Base-by-base conservation (phyloP, 2,113 vertebrate genomes). In the Sterrhoptilus dennistouni region DNA sequence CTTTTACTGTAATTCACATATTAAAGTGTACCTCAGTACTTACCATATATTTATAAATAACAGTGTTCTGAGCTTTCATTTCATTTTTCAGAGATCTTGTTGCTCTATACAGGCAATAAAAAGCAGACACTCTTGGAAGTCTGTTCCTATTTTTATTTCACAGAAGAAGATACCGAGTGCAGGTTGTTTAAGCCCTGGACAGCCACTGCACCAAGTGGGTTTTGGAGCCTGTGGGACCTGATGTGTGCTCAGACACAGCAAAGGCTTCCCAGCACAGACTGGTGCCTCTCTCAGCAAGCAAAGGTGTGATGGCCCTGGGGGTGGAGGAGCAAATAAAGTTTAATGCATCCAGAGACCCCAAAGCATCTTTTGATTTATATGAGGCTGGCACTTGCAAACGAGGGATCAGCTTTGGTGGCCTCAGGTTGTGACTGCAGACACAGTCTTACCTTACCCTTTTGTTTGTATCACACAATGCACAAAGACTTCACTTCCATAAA, bases 381-480 rank as follows among this genome's bases (percentile, higher is more conserved):
- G n/a, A 79, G 29, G 11, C 44, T 68, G 27, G 16, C 3, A 2
- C 69, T 42, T 65, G 31, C 38, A 13, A 35, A 3, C 29, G 61
- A 77, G 21, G 24, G 21, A 70, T 63, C 44, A n/a, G 0, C 12
- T 89, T 68, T 60, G 33, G 54, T 36, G 8, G 7, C 65, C 22
- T 38, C 29, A 20, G 4, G 15, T 74, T 61, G 7, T 66, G 36
- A 21, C 3, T 66, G 71, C 36, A 66, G 60, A 25, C 31, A 8
- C 11, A 33, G 33, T 89, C 15, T 18, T 35, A 35, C 5, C 8
- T 78, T 33, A 14, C 25, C 20, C 16, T 78, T 70, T 16, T 42
- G 20, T 40, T 4, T 49, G 3, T 24, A 15, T 57, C 31, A 53
- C 29, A 18, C 1, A 1, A 35, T 23, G 15, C 12, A 28, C 1